Base-by-base conservation (phyloP, 2,797 vertebrate species). In the Chelidonichthys spinosus region DNA sequence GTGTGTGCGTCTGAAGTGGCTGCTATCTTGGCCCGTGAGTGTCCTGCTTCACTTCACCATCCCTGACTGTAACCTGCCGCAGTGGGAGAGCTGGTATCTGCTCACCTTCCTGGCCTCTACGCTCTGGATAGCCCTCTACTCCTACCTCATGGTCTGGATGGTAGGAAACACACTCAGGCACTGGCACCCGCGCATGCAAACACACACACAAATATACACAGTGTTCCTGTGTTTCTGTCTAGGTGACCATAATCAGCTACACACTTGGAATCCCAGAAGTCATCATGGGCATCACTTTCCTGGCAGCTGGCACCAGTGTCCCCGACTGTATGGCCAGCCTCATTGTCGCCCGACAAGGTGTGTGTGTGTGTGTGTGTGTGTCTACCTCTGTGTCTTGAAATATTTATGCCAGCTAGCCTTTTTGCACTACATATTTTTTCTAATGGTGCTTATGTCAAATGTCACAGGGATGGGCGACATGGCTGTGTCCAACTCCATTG, bases 101-200 rank as follows among this genome's bases (percentile, higher is more conserved):
- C 81, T 94, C 79, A 95, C 95, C 70, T 96, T 96, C 76, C 84
- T 93, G 73, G 76, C 85, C 66, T 94, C 95, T 84, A 96, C 95
- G 0, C 93, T 96, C 58, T 96, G 95, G 95, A 95, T 96, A 42
- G 95, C 94, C 50, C 62, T 95, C 74, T 95, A 95, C 90, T 96
- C 95, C 91, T 96, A 96, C 93, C 91, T 96, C 92, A 96, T 96
- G 95, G 95, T 96, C 90, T 96, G 95, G 95, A 96, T 96, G 95
- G 95, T 96, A 92, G 0, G 93, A 62, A 37, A 55, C 42, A 0
- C 59, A 56, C n/a, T 8, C 7, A 55, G 40, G 13, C 61, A 46
- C 18, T 2, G 2, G 32, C 67, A 33, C 25, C 43, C 62, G 40
- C 25, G 6, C 5, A 13, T 11, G 14, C 55, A 33, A 32, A 10